A percentile compares a stretch with the other conserved stretches of the same genome.
These are phyloP conservation scores for Dendropsophus ebraccatus DNA, from an alignment of 2,113 vertebrate species.

Conservation along the genomic window DNA sequence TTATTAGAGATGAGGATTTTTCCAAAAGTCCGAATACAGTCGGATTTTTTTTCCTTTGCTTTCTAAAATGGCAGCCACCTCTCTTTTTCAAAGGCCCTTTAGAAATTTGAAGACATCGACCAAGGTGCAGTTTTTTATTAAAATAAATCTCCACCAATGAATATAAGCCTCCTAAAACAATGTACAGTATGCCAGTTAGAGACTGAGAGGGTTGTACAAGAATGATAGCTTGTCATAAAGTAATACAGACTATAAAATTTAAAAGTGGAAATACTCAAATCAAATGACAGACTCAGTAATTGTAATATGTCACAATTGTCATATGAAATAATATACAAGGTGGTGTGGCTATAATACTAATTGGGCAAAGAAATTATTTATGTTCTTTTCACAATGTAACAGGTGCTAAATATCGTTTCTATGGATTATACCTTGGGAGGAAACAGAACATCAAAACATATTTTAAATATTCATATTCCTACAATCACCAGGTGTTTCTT, in stretches of 20 bases:
- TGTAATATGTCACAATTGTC: not conserved
- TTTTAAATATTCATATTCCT: constrained; percentile 53
- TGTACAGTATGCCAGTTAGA: too few species aligned
- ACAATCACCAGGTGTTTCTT: constrained; percentile 51
- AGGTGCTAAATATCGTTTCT: constrained; percentile 34
- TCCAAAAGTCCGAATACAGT: too few species aligned
- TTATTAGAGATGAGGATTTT: too few species aligned
- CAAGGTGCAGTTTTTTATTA: too few species aligned
- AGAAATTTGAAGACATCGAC: too few species aligned
- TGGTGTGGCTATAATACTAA: not conserved
- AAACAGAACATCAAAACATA: constrained; percentile 38
- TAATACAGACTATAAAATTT: not conserved
- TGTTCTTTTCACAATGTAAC: constrained; percentile 30
- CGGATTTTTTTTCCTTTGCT: too few species aligned
- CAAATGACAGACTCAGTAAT: not conserved
- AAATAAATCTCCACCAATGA: too few species aligned
- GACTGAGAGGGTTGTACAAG: too few species aligned
- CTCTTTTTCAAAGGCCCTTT: too few species aligned
- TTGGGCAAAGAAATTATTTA: constrained; percentile 20
- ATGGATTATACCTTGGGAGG: constrained; percentile 13
- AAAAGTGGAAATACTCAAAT: not conserved
- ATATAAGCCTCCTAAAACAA: too few species aligned
- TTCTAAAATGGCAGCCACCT: too few species aligned
- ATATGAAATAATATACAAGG: not conserved
- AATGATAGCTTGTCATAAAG: too few species aligned